Evolutionary conservation across 1,140 invertebrate genomes (phyloP).

Genomic region (Drosophila subpulchrella): DNA sequence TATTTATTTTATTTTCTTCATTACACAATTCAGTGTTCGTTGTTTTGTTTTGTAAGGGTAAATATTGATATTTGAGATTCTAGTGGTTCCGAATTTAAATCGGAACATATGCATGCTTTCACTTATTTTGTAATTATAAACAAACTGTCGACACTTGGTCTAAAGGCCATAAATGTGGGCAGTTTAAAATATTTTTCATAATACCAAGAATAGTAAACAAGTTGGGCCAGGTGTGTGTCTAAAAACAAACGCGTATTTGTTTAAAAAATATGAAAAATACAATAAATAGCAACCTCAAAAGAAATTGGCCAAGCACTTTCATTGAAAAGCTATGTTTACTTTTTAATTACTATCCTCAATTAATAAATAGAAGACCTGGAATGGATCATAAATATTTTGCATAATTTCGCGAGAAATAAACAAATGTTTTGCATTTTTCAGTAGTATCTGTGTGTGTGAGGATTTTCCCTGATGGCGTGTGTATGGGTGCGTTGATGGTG

Average conservation of each 20-base stretch:
- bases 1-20: too few species aligned
- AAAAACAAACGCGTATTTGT: neutral
- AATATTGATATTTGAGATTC: too few species aligned
- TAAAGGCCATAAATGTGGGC: neutral
- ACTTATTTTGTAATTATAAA: neutral
- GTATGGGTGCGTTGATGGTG: constrained; percentile 18
- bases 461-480: constrained; percentile 1
- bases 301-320: neutral
- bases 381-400: constrained; percentile 12
- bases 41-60: too few species aligned
- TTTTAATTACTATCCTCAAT: neutral
- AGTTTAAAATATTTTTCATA: constrained; percentile 3
- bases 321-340: neutral
- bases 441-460: constrained; percentile 22
- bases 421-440: constrained; percentile 11
- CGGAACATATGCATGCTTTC: neutral
- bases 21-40: too few species aligned
- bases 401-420: constrained; percentile 27
- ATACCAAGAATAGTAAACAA: constrained; percentile 1
- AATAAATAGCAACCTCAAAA: neutral
- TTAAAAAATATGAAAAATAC: neutral
- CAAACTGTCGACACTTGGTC: neutral
- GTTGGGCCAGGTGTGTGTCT: neutral
- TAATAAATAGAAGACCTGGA: neutral
- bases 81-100: neutral